Conservation (phyloP, 1,140 invertebrate species). For the Portunus trituberculatus region DNA sequence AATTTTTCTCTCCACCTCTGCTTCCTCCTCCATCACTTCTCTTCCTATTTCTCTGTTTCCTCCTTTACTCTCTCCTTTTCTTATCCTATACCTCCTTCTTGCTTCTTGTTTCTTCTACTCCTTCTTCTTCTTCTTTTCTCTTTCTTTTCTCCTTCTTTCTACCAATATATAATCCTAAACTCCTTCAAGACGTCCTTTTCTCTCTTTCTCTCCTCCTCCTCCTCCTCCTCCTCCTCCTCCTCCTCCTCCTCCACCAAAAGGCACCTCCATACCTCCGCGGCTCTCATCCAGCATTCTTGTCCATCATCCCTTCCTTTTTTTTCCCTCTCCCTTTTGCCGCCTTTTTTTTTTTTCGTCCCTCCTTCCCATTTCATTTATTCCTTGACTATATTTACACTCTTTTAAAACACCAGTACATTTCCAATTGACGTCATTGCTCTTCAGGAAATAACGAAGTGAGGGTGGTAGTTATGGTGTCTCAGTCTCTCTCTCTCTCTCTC, state of each 20-base stretch:
- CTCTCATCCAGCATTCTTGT: background rate
- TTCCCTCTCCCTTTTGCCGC: background rate
- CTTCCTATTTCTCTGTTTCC: too few species aligned
- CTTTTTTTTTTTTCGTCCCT: background rate
- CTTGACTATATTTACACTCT: background rate
- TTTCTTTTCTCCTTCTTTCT: background rate
- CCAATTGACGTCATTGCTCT: too few species aligned
- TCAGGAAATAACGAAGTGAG: too few species aligned
- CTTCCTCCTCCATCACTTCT: too few species aligned
- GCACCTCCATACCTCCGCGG: background rate
- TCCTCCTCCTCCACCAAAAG: background rate
- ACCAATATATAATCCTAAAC: background rate
- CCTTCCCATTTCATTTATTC: background rate
- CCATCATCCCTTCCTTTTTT: background rate
- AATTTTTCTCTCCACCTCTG: too few species aligned
- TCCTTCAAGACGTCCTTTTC: background rate
- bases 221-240: constrained; percentile 5
- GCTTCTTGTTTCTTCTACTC: too few species aligned
- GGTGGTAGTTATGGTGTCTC: too few species aligned
- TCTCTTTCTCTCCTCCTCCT: background rate
- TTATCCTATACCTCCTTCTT: too few species aligned
- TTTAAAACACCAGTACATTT: too few species aligned
- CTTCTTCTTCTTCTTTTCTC: background rate
- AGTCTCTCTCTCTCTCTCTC: too few species aligned
- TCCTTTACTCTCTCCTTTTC: too few species aligned